These are phyloP conservation scores for Drosophila ficusphila DNA, from an alignment of 1,140 invertebrate species.

Conservation along the genomic window DNA sequence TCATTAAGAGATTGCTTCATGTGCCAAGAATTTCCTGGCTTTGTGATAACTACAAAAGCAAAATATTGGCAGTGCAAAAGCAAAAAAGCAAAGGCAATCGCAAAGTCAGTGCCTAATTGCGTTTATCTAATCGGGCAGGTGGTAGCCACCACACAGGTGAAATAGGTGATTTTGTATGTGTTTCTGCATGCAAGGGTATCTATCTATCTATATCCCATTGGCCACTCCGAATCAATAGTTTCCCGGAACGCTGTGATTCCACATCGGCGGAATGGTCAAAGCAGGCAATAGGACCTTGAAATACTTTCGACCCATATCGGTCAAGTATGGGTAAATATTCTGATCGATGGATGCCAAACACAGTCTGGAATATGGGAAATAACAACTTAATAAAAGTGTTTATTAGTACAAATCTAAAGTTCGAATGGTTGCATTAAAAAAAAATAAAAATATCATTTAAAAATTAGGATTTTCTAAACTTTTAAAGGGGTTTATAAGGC, in stretches of 20 bases:
- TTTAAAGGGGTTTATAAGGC: too few relatives aligned
- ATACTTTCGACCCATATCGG: slow-evolving; percentile 60
- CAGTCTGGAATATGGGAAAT: not conserved
- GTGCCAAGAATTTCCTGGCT: slow-evolving; percentile 64
- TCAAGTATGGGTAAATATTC: slow-evolving; percentile 60
- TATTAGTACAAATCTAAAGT: not conserved
- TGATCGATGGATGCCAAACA: not conserved
- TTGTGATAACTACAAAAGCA: slow-evolving; percentile 54
- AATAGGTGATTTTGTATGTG: not conserved
- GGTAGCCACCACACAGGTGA: slow-evolving; percentile 33
- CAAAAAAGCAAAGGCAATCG: slow-evolving; percentile 23
- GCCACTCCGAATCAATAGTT: slow-evolving; percentile 30
- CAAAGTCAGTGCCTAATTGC: slow-evolving; percentile 53
- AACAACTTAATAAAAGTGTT: not conserved
- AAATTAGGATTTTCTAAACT: too few relatives aligned
- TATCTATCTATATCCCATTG: slow-evolving; percentile 12
- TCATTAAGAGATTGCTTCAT: slow-evolving; percentile 70
- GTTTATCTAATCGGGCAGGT: slow-evolving; percentile 65
- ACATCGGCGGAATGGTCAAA: slow-evolving; percentile 51
- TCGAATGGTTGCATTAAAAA: too few relatives aligned
- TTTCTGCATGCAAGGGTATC: slow-evolving; percentile 8
- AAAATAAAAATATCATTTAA: too few relatives aligned
- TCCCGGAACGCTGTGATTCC: slow-evolving; percentile 15
- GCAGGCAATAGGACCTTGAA: slow-evolving; percentile 60
- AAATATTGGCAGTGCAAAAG: slow-evolving; percentile 48